Conservation (phyloP, 1,140 invertebrate genomes). For the Frieseomelitta varia region DNA sequence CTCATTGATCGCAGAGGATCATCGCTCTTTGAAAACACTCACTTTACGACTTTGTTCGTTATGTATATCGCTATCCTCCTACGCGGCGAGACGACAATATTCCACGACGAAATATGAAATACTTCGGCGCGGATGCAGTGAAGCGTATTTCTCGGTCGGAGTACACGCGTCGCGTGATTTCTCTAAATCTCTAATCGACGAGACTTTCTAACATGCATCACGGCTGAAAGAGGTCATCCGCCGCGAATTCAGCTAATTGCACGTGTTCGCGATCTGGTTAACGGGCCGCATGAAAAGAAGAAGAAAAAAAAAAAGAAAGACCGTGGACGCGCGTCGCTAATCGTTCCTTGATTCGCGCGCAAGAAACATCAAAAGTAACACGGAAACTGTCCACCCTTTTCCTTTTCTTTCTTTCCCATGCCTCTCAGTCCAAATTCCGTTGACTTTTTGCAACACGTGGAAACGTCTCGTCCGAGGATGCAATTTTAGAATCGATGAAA, state of each 20-base stretch:
- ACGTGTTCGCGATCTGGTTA: constrained; percentile 41
- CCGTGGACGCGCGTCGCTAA: constrained; percentile 10
- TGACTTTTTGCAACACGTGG: too few relatives aligned
- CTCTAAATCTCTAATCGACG: constrained; percentile 40
- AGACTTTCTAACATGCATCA: constrained; percentile 59
- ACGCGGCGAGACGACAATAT: neutral
- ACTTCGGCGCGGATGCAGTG: neutral
- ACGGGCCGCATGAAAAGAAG: constrained; percentile 34
- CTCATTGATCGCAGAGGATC: neutral
- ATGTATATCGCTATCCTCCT: neutral
- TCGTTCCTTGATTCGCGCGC: constrained; percentile 2
- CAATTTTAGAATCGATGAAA: neutral
- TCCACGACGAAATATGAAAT: neutral
- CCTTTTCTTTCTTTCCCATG: neutral
- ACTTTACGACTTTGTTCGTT: neutral
- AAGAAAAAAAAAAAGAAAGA: too few relatives aligned
- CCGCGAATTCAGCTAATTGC: constrained; percentile 53
- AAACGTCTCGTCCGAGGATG: neutral
- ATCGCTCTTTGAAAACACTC: neutral
- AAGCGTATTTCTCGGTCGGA: constrained; percentile 61
- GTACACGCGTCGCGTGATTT: constrained; percentile 44
- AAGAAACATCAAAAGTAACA: constrained; percentile 13
- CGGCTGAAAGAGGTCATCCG: constrained; percentile 59
- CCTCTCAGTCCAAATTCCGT: neutral
- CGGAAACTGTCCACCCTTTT: neutral